phyloP scores from a whole-genome alignment of 2,888 invertebrate genomes.

The Acleris laterana region DNA sequence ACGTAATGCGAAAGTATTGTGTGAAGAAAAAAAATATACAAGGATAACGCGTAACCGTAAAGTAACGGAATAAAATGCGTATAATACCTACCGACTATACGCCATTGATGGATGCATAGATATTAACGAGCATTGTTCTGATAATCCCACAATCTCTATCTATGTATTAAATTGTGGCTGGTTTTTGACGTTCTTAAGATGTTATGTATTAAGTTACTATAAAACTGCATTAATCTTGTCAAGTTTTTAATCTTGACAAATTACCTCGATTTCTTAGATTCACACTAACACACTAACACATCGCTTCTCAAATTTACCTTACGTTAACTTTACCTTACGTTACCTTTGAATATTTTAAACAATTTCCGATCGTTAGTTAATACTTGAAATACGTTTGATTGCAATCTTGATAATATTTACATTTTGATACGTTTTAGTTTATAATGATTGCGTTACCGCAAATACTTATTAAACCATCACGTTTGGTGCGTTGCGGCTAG shows the following conservation, averaged over 20 bases:
- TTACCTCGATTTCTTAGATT: no score
- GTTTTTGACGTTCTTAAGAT: background rate
- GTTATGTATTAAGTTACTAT: background rate
- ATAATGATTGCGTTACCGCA: conserved; percentile 22
- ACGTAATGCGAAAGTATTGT: conserved; percentile 28
- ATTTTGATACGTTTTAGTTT: background rate
- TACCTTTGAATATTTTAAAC: no score
- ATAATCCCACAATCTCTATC: conserved; percentile 5
- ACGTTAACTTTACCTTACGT: no score
- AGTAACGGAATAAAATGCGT: conserved; percentile 21
- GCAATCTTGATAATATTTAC: no score
- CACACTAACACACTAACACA: no score
- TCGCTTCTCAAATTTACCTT: no score
- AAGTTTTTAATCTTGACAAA: background rate
- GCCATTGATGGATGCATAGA: conserved; percentile 3
- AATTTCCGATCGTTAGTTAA: no score
- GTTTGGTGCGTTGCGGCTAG: conserved; percentile 8
- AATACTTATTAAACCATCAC: conserved; percentile 20
- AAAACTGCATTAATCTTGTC: background rate
- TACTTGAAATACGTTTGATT: no score
- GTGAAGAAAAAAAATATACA: conserved; percentile 20
- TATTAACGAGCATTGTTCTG: conserved; percentile 12
- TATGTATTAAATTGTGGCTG: background rate
- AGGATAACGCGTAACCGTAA: conserved; percentile 19
- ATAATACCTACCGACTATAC: background rate